These are phyloP conservation scores for Parotocinclus haroldoi DNA, from an alignment of 2,797 vertebrate species.

Conservation along the genomic window DNA sequence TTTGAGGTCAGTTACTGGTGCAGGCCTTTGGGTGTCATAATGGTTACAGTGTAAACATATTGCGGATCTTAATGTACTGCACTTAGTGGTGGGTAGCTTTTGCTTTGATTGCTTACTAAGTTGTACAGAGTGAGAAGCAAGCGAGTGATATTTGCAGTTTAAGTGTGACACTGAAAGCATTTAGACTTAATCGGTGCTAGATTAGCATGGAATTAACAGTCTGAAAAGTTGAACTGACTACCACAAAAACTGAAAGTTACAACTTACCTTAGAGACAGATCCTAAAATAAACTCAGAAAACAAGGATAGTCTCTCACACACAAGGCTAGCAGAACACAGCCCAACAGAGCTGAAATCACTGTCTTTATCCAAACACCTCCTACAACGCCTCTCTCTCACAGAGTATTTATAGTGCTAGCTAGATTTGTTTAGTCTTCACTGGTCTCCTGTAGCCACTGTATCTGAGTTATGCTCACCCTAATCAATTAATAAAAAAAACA, in stretches of 20 bases:
- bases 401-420: constrained; percentile 27
- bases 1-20: constrained; percentile 1
- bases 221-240: no score
- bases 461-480: not conserved
- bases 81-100: not conserved
- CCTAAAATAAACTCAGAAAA: no score
- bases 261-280: no score
- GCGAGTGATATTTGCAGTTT: no score
- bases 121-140: not conserved
- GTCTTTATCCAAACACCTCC: constrained; percentile 30
- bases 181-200: no score
- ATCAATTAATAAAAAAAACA: no score
- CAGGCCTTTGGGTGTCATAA: not conserved
- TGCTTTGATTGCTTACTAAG: not conserved
- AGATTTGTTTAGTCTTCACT: constrained; percentile 24
- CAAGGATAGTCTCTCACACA: no score
- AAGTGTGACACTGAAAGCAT: no score
- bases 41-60: not conserved
- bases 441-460: constrained; percentile 3
- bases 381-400: constrained; percentile 31
- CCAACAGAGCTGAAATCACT: constrained; percentile 18
- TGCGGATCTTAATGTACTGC: not conserved
- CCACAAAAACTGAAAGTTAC: no score
- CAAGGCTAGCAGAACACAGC: constrained; percentile 5
- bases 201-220: no score